Percentiles rank a stretch among this genome's conserved stretches.
Conservation (phyloP, 1,140 invertebrate species). For the Lepidostoma basale region DNA sequence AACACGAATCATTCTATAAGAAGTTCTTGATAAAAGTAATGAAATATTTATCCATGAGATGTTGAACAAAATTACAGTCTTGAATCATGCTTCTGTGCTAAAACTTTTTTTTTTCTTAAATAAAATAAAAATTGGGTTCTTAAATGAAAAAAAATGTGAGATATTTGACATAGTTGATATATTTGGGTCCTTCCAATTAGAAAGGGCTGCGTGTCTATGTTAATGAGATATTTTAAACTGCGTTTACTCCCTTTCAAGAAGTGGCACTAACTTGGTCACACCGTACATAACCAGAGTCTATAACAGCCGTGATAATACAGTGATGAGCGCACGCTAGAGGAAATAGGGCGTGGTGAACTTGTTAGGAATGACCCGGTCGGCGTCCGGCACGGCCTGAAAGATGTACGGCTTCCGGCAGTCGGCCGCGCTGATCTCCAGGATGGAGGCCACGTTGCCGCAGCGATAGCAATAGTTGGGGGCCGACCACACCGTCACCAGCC, state of each 20-base stretch:
- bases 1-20: too few relatives aligned
- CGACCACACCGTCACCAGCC: conserved; percentile 95
- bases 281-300: neutral
- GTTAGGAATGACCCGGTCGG: conserved; percentile 88
- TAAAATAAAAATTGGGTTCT: too few relatives aligned
- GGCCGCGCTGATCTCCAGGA: conserved; percentile 81
- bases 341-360: conserved; percentile 95
- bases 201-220: neutral
- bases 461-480: conserved; percentile 97
- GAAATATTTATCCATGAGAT: too few relatives aligned
- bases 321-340: conserved; percentile 66
- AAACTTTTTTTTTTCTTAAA: too few relatives aligned
- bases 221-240: too few relatives aligned
- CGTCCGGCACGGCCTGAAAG: conserved; percentile 93
- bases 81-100: too few relatives aligned
- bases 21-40: too few relatives aligned
- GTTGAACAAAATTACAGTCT: too few relatives aligned
- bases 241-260: too few relatives aligned
- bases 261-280: too few relatives aligned
- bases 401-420: conserved; percentile 83
- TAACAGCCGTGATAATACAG: neutral
- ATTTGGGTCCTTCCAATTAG: neutral
- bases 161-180: too few relatives aligned
- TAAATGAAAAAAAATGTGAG: too few relatives aligned
- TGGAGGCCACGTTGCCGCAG: conserved; percentile 92